Conservation (phyloP, 2,113 vertebrate species). For the Trematocara macrostoma region DNA sequence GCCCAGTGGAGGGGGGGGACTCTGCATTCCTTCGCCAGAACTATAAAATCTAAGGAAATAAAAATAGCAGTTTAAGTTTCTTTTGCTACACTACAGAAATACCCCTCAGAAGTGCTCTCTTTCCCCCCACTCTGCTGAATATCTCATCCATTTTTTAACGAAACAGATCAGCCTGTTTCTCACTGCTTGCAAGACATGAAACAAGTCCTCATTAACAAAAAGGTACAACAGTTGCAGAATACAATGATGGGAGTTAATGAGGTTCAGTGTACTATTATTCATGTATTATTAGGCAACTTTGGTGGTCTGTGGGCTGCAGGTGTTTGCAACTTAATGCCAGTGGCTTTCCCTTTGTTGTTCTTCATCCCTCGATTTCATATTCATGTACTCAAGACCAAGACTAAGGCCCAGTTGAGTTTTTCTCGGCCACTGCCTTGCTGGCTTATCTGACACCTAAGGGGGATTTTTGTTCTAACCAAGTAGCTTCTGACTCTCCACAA, state of each 20-base stretch:
- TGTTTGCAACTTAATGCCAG: conserved; percentile 36
- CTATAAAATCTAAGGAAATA: not conserved
- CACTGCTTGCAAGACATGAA: not conserved
- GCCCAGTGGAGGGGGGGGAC: conserved; percentile 22
- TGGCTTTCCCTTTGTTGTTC: conserved; percentile 20
- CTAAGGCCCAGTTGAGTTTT: conserved; percentile 19
- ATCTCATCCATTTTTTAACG: conserved; percentile 16
- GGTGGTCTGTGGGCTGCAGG: conserved; percentile 39
- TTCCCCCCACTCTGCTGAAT: not conserved
- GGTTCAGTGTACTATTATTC: conserved; percentile 35
- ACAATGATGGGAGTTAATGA: conserved; percentile 42
- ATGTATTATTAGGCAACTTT: conserved; percentile 40
- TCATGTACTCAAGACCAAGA: conserved; percentile 1
- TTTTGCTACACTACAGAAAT: not conserved
- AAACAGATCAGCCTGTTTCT: not conserved
- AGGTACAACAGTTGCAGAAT: conserved; percentile 23
- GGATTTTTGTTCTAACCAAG: conserved; percentile 17
- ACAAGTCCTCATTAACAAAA: conserved; percentile 32
- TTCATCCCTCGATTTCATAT: conserved; percentile 45
- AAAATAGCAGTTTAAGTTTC: conserved; percentile 14
- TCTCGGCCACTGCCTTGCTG: not conserved
- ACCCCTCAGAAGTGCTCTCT: not conserved
- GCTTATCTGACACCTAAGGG: conserved; percentile 36
- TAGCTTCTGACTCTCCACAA: conserved; percentile 19
- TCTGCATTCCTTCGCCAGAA: not conserved